Base-by-base conservation (phyloP, 2,797 vertebrate genomes). In the Adrianichthys oophorus region DNA sequence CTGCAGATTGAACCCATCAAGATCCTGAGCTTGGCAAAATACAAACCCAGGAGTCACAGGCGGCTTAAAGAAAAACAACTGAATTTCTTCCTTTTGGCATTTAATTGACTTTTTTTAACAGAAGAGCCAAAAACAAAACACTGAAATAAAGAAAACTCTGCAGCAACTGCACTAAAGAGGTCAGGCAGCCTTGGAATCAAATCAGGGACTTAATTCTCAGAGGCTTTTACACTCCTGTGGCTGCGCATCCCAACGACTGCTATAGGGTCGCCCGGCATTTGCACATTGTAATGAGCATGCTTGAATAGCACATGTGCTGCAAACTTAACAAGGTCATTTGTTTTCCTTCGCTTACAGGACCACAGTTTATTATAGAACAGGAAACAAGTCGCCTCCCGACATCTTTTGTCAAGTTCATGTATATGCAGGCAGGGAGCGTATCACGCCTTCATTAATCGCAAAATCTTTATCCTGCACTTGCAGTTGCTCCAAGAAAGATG, bases 401-500 rank as follows among this genome's bases (percentile, higher is more conserved):
- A 52, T 42, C 40, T 4, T 53, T 23, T 40, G 18, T 23, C 47
- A 17, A 32, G 16, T n/a, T 16, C 41, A 40, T 2, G 41, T 4
- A 58, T 23, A 61, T 2, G 18, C 37, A 51, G 21, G 18, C 32
- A 8, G 19, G 18, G 19, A 61, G 52, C 55, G 19, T 65, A 48
- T 37, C n/a, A 52, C 12, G 55, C 7, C 42, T 52, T 1, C 50
- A 62, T 60, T 65, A 72, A 62, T 29, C 62, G 17, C 54, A 37
- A 42, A 72, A 62, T 81, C 69, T 74, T 79, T 60, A 73, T 75
- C 51, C 51, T 64, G 41, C 7, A 53, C 8, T 21, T 19, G 41
- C 7, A 53, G 7, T 21, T 19, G 76, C 71, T 37, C 32, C 2
- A 12, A 37, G 32, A 37, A 13, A 37, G 32, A 37, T 37, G 32